Base-by-base conservation (phyloP, 2,888 invertebrate genomes). In the Lithosia quadra region DNA sequence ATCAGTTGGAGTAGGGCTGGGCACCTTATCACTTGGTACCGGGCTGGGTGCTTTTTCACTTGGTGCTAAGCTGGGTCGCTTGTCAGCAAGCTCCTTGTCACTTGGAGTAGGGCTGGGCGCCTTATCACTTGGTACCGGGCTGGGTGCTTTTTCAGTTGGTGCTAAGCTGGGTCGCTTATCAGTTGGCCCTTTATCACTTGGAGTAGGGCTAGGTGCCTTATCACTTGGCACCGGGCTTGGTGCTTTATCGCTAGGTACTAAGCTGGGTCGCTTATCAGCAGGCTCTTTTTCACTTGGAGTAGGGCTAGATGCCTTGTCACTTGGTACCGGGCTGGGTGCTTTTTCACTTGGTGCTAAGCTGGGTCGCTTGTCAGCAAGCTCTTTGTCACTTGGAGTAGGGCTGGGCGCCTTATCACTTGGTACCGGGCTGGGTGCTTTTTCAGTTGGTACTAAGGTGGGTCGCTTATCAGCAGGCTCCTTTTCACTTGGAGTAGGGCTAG, bases 11-110 rank as follows among this genome's bases (percentile, higher is more conserved):
- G n/a, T n/a, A n/a, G 0, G 24, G 11, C 4, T 56, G 0, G 39
- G 7, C 13, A 1, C 2, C 0, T 36, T 69, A 0, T 63, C 67
- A 8, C 67, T 73, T 21, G 5, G 7, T 0, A 11, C 15, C 7
- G 13, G n/a, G 15, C 63, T 64, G 4, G 43, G 2, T 5, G 36
- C 5, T 28, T 80, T 74, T 0, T 78, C 78, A 2, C 58, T n/a
- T 39, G 39, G 61, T 15, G 3, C 39, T 21, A 59, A 21, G 22
- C 55, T 55, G 0, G 36, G 60, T 18, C 4, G 34, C 28, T 63
- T 73, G 0, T 71, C 71, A 15, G 64, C 74, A 0, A 62, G 28
- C 0, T 22, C 24, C 9, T 74, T 71, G 0, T 71, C 68, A 43
- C 18, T 62, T 5, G 0, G 39, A 34, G 28, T 49, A 7, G 67